These are phyloP conservation scores for Lycaon pictus DNA, from an alignment of 2,113 vertebrate genomes.

Conservation along the genomic window DNA sequence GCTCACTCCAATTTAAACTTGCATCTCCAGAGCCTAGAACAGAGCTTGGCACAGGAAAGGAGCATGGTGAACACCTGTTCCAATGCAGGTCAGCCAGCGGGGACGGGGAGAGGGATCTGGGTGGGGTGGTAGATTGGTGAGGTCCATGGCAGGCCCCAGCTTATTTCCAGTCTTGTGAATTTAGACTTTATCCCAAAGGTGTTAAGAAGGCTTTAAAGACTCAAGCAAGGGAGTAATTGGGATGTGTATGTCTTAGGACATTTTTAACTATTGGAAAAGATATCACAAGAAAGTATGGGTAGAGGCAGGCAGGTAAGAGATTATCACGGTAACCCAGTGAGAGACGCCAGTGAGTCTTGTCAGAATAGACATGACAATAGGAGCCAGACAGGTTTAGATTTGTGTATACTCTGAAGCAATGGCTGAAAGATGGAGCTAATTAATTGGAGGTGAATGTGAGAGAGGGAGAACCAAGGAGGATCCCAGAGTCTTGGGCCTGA, in stretches of 20 bases:
- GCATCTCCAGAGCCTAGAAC: background rate
- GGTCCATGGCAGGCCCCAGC: rapidly evolving
- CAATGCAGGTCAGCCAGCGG: rapidly evolving
- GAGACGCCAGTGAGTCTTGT: rapidly evolving
- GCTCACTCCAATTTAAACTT: background rate
- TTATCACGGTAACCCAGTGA: background rate
- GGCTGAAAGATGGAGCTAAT: background rate
- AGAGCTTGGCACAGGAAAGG: too few relatives aligned
- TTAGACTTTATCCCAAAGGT: background rate
- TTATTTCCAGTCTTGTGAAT: background rate
- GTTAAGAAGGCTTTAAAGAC: background rate
- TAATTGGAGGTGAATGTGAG: rapidly evolving
- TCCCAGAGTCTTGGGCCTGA: background rate
- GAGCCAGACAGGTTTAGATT: background rate
- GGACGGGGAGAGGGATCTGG: background rate
- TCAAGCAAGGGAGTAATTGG: background rate
- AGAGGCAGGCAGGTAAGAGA: background rate
- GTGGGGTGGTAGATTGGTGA: background rate
- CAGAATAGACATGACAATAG: rapidly evolving
- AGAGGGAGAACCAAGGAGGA: background rate
- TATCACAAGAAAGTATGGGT: background rate
- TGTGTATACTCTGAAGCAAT: background rate
- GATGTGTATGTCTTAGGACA: background rate
- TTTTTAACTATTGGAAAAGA: background rate
- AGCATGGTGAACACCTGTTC: too few relatives aligned